Conservation (phyloP, 2,888 invertebrate genomes). For the Coenonympha glycerion region DNA sequence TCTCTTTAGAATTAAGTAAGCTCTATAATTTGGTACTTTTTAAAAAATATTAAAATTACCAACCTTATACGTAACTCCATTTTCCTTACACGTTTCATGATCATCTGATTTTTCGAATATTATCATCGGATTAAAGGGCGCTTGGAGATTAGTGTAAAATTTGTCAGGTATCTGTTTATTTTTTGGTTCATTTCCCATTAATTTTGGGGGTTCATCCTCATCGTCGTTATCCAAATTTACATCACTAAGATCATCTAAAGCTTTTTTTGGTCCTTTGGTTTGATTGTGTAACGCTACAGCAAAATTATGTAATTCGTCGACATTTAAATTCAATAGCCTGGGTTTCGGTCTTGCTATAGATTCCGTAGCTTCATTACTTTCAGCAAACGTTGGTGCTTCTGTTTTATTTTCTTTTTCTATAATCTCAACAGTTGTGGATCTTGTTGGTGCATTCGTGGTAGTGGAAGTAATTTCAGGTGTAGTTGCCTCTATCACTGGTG, state of each 20-base stretch:
- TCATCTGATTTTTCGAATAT: constrained; percentile 53
- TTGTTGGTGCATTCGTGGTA: constrained; percentile 32
- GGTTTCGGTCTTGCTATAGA: constrained; percentile 44
- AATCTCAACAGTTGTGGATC: constrained; percentile 33
- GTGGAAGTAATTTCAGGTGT: constrained; percentile 21
- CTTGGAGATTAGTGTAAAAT: constrained; percentile 60
- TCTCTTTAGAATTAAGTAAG: not conserved
- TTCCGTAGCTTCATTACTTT: constrained; percentile 35
- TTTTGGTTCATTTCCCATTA: constrained; percentile 37
- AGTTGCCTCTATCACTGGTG: constrained; percentile 24
- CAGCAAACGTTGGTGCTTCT: constrained; percentile 32
- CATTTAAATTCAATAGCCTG: constrained; percentile 57
- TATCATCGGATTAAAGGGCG: constrained; percentile 55
- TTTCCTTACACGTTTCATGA: constrained; percentile 62
- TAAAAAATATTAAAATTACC: no score
- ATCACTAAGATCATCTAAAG: constrained; percentile 81
- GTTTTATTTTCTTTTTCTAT: constrained; percentile 33
- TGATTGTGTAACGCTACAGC: constrained; percentile 63
- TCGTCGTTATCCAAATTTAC: constrained; percentile 82
- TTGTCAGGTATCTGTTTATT: constrained; percentile 53
- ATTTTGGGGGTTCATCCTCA: constrained; percentile 59
- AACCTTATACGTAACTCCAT: constrained; percentile 71
- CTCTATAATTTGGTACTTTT: not conserved
- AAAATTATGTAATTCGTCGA: constrained; percentile 65
- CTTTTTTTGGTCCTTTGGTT: constrained; percentile 47